Evolutionary conservation across 2,113 vertebrate genomes (phyloP).

Genomic region (Lepisosteus osseus): DNA sequence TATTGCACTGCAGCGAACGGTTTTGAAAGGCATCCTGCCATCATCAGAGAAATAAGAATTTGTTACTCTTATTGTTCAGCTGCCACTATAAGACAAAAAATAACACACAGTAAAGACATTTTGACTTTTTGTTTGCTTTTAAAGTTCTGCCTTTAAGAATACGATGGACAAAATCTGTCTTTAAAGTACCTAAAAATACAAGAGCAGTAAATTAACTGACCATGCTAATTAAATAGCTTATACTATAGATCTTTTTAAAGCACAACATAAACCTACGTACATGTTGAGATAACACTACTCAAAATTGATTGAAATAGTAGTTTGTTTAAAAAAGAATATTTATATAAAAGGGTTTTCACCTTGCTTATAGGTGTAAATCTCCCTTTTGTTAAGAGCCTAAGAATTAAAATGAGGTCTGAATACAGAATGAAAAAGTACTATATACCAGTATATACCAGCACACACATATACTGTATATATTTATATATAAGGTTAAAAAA

Average conservation of each 20-base stretch:
- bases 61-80: constrained; percentile 22
- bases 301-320: constrained; percentile 41
- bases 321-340: constrained; percentile 41
- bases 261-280: constrained; percentile 50
- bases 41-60: constrained; percentile 4
- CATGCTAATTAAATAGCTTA: constrained; percentile 63
- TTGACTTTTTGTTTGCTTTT: constrained; percentile 24
- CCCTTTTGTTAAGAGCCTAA: constrained; percentile 47
- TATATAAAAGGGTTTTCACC: constrained; percentile 38
- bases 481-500: constrained; percentile 38
- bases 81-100: constrained; percentile 22
- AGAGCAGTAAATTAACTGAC: constrained; percentile 60
- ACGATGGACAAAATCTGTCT: constrained; percentile 55
- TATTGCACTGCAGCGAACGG: constrained; percentile 55
- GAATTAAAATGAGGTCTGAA: constrained; percentile 50
- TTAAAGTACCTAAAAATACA: constrained; percentile 60
- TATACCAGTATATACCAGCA: constrained; percentile 39
- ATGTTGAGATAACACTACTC: constrained; percentile 38
- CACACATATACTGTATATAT: constrained; percentile 41
- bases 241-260: constrained; percentile 33
- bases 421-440: constrained; percentile 51
- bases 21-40: constrained; percentile 22
- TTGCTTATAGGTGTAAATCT: constrained; percentile 35
- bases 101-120: constrained; percentile 30
- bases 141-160: constrained; percentile 35